Evolutionary conservation across 2,888 invertebrate genomes (phyloP).

Genomic region (Serripes groenlandicus): DNA sequence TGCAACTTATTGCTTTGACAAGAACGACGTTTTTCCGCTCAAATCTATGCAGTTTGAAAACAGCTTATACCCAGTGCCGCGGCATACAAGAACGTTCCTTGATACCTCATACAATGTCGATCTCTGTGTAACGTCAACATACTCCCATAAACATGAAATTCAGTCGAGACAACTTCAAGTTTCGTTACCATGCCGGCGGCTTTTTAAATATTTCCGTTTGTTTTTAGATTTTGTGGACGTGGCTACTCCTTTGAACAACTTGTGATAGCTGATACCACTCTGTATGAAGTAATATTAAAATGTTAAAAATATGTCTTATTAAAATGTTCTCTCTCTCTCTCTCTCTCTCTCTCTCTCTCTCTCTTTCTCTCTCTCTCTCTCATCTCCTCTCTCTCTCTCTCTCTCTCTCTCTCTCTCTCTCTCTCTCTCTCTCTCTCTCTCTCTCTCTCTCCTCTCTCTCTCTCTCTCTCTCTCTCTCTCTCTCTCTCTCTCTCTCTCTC

Average conservation of each 20-base stretch:
- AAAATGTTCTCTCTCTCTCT: too few species aligned
- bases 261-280: not conserved
- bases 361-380: too few species aligned
- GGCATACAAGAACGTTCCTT: constrained; percentile 27
- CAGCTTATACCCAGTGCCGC: constrained; percentile 40
- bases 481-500: too few species aligned
- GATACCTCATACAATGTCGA: constrained; percentile 46
- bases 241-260: not conserved
- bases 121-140: constrained; percentile 34
- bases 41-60: constrained; percentile 38
- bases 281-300: not conserved
- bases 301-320: not conserved
- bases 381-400: too few species aligned
- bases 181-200: constrained; percentile 50
- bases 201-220: constrained; percentile 58
- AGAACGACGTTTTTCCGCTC: constrained; percentile 54
- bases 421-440: too few species aligned
- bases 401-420: too few species aligned
- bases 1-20: constrained; percentile 39
- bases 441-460: too few species aligned
- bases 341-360: too few species aligned
- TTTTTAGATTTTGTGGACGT: constrained; percentile 18
- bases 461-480: too few species aligned
- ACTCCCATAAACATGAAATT: constrained; percentile 20
- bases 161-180: constrained; percentile 7